Conservation (phyloP, 1,140 invertebrate genomes). For the Drosophila ohnishii region DNA sequence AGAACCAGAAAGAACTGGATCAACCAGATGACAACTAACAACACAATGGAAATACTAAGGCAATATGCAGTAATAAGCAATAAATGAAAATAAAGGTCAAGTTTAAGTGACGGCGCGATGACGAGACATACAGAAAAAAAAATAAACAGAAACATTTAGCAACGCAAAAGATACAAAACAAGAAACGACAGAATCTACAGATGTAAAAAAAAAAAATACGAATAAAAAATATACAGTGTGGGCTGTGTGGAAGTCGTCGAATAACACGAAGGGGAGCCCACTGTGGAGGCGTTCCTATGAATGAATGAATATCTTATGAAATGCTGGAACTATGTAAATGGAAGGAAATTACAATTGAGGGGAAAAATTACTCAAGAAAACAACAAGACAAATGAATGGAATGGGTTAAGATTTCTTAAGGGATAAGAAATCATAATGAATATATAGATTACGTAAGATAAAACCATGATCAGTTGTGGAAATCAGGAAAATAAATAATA, state of each 20-base stretch:
- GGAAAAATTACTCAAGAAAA: neutral
- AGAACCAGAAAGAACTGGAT: constrained; percentile 52
- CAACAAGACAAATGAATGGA: neutral
- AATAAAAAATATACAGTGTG: constrained; percentile 26
- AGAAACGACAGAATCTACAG: constrained; percentile 23
- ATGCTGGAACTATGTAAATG: constrained; percentile 20
- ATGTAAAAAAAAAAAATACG: constrained; percentile 31
- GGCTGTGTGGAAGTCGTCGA: constrained; percentile 18
- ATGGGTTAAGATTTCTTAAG: neutral
- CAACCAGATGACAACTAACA: constrained; percentile 34
- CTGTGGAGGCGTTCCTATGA: constrained; percentile 39
- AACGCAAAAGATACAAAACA: constrained; percentile 9
- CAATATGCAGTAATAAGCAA: constrained; percentile 69
- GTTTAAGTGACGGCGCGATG: constrained; percentile 65
- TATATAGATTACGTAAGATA: neutral
- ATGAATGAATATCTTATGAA: constrained; percentile 45
- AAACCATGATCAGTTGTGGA: neutral
- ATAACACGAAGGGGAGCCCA: constrained; percentile 12
- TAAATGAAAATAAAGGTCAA: constrained; percentile 77
- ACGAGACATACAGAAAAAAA: constrained; percentile 21
- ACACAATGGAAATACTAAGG: constrained; percentile 41
- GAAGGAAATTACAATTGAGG: neutral
- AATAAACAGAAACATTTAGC: constrained; percentile 6
- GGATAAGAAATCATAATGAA: neutral
- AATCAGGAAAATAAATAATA: neutral